Base-by-base conservation (phyloP, 1,140 invertebrate species). In the Drosophila carrolli region DNA sequence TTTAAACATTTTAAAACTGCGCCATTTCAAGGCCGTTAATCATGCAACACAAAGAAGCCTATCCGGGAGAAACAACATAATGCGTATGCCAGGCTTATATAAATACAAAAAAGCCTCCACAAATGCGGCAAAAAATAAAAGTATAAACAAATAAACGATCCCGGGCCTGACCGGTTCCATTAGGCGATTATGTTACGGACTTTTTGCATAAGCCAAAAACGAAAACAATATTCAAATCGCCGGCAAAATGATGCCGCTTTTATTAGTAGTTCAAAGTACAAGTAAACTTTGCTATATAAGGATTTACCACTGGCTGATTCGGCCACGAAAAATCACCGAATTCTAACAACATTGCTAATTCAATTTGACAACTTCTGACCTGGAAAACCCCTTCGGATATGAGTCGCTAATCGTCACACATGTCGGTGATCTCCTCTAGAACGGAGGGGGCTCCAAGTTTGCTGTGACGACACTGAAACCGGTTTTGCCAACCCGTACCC, bases 381-480 rank as follows among this genome's bases (percentile, higher is more conserved):
- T 66, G 68, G 51, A 72, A 71, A 72, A 47, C 68, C 65, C 68
- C 67, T 71, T 48, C 1, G 29, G 47, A 40, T 37, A 57, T 58
- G 65, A 71, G 19, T 58, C 68, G 65, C 53, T 71, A 71, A 71
- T 71, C 41, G 50, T 41, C 60, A 35, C 43, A 54, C 38, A 43
- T 19, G 16, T 14, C 10, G 11, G 11, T 43, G 54, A 57, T 37
- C 14, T 48, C 19, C 37, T 10, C 46, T 46, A 16, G 29, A 68
- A 32, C 23, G 19, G 19, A 23, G 27, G 14, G 50, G 2, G 3
- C 32, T 19, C 37, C 32, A 32, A 51, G 46, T 56, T 58, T 23
- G 23, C 54, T 67, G 61, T 84, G 73, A 85, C 81, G 81, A 73
- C 77, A 73, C 78, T 56, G 40, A 35, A 84, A 84, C 81, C 40